phyloP scores from a whole-genome alignment of 2,888 invertebrate genomes.

The Drosophila merina region DNA sequence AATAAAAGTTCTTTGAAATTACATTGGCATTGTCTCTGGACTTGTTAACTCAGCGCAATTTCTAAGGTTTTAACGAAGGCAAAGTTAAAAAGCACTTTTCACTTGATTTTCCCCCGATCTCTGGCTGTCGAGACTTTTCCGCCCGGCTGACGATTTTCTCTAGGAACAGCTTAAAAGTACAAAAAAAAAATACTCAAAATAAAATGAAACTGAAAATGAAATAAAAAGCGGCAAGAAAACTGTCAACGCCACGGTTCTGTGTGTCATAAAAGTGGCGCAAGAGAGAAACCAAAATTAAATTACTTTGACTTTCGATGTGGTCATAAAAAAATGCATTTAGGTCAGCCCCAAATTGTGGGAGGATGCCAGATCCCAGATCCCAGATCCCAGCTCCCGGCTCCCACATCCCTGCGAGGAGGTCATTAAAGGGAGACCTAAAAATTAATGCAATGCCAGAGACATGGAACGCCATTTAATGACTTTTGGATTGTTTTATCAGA shows the following conservation, averaged over 20 bases:
- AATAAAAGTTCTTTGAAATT: constrained; percentile 54
- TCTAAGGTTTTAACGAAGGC: constrained; percentile 49
- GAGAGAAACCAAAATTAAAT: constrained; percentile 47
- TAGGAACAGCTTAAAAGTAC: constrained; percentile 26
- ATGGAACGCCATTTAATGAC: constrained; percentile 49
- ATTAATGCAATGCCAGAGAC: constrained; percentile 42
- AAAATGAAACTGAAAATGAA: constrained; percentile 19
- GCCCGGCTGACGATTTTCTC: constrained; percentile 29
- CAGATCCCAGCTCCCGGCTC: not conserved
- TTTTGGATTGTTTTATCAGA: constrained; percentile 59
- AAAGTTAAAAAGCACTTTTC: constrained; percentile 45
- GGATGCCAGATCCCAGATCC: constrained; percentile 9
- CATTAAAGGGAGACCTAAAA: constrained; percentile 30
- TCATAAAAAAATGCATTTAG: constrained; percentile 47
- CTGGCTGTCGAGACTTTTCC: constrained; percentile 8
- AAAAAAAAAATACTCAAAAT: constrained; percentile 12
- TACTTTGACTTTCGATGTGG: constrained; percentile 50
- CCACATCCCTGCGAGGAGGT: not conserved
- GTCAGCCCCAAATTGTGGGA: constrained; percentile 27
- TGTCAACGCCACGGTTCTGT: constrained; percentile 41
- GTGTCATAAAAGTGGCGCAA: constrained; percentile 40
- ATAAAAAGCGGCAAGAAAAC: constrained; percentile 29
- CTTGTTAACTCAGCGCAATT: constrained; percentile 39
- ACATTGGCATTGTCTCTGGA: constrained; percentile 37
- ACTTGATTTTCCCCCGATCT: constrained; percentile 33